Evolutionary conservation across 2,888 invertebrate species (phyloP).

Genomic region (Zaprionus obscuricornis): DNA sequence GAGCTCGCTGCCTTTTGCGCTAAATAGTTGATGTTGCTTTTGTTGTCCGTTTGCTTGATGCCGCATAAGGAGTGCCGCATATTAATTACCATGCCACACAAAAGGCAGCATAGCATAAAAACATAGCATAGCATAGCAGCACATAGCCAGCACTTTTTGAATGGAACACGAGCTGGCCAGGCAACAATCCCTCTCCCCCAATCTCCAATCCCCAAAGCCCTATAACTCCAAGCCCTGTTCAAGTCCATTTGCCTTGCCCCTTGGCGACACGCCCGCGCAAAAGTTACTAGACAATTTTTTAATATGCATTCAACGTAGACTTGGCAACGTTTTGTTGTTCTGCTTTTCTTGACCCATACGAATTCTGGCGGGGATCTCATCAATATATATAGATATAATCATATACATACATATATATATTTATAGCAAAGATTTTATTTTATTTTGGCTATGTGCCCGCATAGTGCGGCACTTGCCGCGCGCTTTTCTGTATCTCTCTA

Average conservation of each 20-base stretch:
- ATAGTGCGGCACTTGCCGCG: constrained; percentile 63
- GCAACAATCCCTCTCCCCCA: constrained; percentile 39
- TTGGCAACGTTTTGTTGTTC: background rate
- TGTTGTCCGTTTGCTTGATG: constrained; percentile 18
- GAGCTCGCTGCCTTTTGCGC: constrained; percentile 56
- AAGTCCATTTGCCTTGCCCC: too few species aligned
- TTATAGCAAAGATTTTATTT: background rate
- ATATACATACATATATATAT: background rate
- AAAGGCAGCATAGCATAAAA: constrained; percentile 9
- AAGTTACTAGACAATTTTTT: constrained; percentile 26
- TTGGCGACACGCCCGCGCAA: too few species aligned
- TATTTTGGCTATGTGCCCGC: constrained; percentile 61
- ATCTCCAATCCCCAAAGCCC: background rate
- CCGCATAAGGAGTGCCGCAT: constrained; percentile 72
- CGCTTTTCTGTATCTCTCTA: constrained; percentile 1
- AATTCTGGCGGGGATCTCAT: constrained; percentile 19
- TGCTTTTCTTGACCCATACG: constrained; percentile 33
- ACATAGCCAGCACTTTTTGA: constrained; percentile 46
- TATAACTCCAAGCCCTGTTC: background rate
- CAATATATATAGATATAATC: too few species aligned
- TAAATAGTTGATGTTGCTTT: constrained; percentile 55
- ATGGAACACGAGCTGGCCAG: constrained; percentile 50
- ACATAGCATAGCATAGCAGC: background rate
- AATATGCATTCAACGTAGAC: constrained; percentile 62
- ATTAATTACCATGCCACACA: constrained; percentile 65